These are phyloP conservation scores for Dryomyza anilis DNA, from an alignment of 2,888 invertebrate genomes.

Conservation along the genomic window DNA sequence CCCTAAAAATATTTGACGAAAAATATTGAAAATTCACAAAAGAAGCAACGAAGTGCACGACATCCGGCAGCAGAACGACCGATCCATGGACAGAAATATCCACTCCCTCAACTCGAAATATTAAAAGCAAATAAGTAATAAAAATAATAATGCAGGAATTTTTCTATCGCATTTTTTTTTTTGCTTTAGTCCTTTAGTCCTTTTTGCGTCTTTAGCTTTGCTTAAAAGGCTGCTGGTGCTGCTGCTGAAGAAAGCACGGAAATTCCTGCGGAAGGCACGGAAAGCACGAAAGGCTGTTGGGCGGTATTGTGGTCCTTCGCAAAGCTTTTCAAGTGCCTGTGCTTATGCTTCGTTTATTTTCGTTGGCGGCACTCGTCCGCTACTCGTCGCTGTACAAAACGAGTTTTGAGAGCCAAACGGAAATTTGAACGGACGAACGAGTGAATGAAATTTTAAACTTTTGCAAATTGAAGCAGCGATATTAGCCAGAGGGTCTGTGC, in stretches of 20 bases:
- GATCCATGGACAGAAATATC: not conserved
- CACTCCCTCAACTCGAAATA: constrained; percentile 21
- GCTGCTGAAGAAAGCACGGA: constrained; percentile 23
- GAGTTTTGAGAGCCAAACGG: constrained; percentile 9
- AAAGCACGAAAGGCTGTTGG: not conserved
- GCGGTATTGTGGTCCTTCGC: constrained; percentile 8
- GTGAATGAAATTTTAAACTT: constrained; percentile 24
- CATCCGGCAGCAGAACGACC: constrained; percentile 26
- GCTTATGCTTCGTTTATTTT: constrained; percentile 37
- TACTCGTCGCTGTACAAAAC: not conserved
- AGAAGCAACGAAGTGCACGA: constrained; percentile 26
- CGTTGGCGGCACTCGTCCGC: not conserved
- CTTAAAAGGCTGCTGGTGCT: not conserved
- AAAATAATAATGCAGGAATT: constrained; percentile 40
- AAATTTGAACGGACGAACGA: constrained; percentile 25
- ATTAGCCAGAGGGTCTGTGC: not conserved
- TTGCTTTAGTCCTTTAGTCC: not conserved
- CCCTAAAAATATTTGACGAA: constrained; percentile 18
- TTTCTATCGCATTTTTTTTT: constrained; percentile 17
- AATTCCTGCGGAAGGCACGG: constrained; percentile 19
- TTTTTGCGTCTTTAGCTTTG: constrained; percentile 12
- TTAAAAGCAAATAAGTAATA: constrained; percentile 44
- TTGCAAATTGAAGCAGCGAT: constrained; percentile 21
- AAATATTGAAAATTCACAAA: constrained; percentile 25
- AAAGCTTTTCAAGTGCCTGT: not conserved